Base-by-base conservation (phyloP, 1,140 invertebrate species). In the Philotrypesis tridentata region DNA sequence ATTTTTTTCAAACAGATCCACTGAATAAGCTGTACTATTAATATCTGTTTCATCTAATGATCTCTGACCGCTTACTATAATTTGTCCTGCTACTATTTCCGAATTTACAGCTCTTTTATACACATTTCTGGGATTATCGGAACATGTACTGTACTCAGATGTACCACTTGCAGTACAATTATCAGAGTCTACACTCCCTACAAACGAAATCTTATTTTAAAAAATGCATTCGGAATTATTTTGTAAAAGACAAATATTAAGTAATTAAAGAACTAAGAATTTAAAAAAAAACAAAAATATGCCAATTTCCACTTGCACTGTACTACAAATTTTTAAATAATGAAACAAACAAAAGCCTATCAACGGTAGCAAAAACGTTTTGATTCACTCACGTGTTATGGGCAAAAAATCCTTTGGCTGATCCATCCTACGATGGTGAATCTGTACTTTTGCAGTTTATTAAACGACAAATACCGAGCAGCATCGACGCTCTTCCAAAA, bases 101-200 rank as follows among this genome's bases (percentile, higher is more conserved):
- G 65, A n/a, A 6, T 31, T 72, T 63, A 8, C 8, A 23, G 63
- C 55, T 21, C 25, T 67, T 27, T 17, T 0, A 55, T 23, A 29
- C n/a, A n/a, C 3, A 70, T 70, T 40, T 11, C 37, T 17, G 14
- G 25, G 60, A 78, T 79, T 68, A 71, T 83, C 78, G 71, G 77
- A 83, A 63, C 82, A 83, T 5, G 82, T 79, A 60, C 33, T 83
- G 60, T 83, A 83, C 63, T 80, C 27, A 27, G 82, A 80, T 17
- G 23, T 65, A 65, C 25, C 14, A 2, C 61, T 48, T 48, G 79
- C 43, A 31, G 7, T 7, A 73, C 7, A 29, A 61, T 17, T 72
- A 63, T 40, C 43, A 63, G 55, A n/a, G 29, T 40, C 61, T 63
- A 25, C 7, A 29, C 6, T 25, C 25, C 37, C 77, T 79, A 61